These are phyloP conservation scores for Cliona cf. orientalis DNA, from an alignment of 37 sponge, comb jelly and placozoan genomes.

Conservation along the genomic window DNA sequence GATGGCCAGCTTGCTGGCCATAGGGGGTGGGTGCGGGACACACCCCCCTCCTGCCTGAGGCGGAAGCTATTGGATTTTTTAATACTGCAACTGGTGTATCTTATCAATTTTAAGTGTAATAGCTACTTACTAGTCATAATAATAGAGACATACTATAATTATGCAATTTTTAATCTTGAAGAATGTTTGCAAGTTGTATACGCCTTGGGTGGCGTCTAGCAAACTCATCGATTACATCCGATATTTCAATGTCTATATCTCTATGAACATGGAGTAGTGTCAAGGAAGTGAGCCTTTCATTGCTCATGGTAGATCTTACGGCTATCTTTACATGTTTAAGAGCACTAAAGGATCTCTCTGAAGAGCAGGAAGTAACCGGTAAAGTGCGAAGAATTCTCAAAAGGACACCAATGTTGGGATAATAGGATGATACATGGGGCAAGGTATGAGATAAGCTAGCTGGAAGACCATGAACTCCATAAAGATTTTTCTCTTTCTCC, in stretches of 20 bases:
- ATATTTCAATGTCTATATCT: not conserved
- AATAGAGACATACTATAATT: not conserved
- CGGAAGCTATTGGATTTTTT: no score
- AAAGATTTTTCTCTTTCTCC: slow-evolving; percentile 4
- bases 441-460: slow-evolving; percentile 5
- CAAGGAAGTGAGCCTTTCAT: not conserved
- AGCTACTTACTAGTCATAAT: no score
- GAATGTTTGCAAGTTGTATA: not conserved
- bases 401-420: slow-evolving; percentile 22
- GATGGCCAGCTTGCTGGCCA: no score
- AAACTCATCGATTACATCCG: not conserved
- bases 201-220: not conserved
- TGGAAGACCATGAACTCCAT: slow-evolving; percentile 18
- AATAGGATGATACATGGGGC: slow-evolving; percentile 5
- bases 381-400: slow-evolving; percentile 37
- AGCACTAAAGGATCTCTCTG: not conserved
- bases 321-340: no score
- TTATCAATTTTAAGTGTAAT: no score
- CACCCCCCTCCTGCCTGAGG: no score
- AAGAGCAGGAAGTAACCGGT: slow-evolving; percentile 6
- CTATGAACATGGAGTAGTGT: not conserved
- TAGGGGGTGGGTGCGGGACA: no score
- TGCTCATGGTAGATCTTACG: not conserved
- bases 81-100: no score
- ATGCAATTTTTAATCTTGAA: not conserved